Conservation (phyloP, 2,888 invertebrate genomes). For the Anticlea derivata region DNA sequence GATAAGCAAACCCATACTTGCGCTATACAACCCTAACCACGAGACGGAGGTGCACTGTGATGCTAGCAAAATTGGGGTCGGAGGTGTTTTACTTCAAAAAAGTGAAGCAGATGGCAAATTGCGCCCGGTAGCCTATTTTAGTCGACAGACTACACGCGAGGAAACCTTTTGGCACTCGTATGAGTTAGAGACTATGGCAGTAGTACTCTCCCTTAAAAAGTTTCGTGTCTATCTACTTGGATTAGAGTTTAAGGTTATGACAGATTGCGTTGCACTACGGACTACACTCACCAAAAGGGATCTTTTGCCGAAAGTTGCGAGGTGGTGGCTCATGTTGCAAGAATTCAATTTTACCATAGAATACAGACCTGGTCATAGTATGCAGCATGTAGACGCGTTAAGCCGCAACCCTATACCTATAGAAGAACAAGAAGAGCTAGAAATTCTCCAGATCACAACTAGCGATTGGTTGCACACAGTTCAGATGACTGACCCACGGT, state of each 20-base stretch:
- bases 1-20: not conserved
- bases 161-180: slow-evolving; percentile 1
- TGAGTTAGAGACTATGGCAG: slow-evolving; percentile 9
- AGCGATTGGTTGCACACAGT: slow-evolving; percentile 6
- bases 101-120: not conserved
- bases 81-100: not conserved
- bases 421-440: not conserved
- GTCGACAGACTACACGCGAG: not conserved
- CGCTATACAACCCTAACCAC: not conserved
- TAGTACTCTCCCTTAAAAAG: slow-evolving; percentile 1
- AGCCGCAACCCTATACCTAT: slow-evolving; percentile 2
- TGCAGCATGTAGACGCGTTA: slow-evolving; percentile 11
- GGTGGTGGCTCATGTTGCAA: slow-evolving; percentile 7
- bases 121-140: slow-evolving; percentile 4
- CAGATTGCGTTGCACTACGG: slow-evolving; percentile 7
- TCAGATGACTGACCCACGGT: not conserved
- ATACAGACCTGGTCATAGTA: not conserved
- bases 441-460: slow-evolving; percentile 1
- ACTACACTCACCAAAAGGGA: slow-evolving; percentile 3
- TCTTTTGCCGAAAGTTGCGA: slow-evolving; percentile 1
- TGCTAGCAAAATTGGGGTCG: slow-evolving; percentile 2
- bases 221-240: slow-evolving; percentile 7
- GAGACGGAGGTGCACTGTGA: slow-evolving; percentile 4
- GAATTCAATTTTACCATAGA: slow-evolving; percentile 10
- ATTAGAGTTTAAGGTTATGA: slow-evolving; percentile 6